Evolutionary conservation across 2,888 invertebrate species (phyloP).

Genomic region (Cephus runcator): DNA sequence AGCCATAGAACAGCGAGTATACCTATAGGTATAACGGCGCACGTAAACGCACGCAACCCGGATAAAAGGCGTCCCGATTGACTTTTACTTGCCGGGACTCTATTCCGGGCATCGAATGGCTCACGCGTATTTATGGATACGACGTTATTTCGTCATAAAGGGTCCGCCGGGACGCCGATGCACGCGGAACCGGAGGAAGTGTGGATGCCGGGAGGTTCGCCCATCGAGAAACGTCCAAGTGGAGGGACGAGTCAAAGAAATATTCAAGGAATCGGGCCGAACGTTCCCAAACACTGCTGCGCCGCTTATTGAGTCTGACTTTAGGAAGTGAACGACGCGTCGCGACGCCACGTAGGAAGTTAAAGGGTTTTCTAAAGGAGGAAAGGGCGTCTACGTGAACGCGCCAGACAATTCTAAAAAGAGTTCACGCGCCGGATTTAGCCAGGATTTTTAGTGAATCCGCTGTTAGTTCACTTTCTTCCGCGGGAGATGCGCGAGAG

Average conservation of each 20-base stretch:
- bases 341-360: background rate
- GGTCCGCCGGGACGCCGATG: slow-evolving; percentile 32
- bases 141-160: slow-evolving; percentile 54
- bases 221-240: background rate
- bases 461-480: slow-evolving; percentile 33
- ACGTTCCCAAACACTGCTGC: background rate
- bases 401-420: slow-evolving; percentile 50
- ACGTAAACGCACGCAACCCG: background rate
- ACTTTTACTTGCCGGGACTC: slow-evolving; percentile 20
- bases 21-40: background rate
- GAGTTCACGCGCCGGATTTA: slow-evolving; percentile 50
- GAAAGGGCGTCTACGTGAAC: slow-evolving; percentile 1
- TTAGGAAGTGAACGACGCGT: background rate
- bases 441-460: slow-evolving; percentile 42
- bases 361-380: slow-evolving; percentile 1
- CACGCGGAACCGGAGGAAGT: background rate
- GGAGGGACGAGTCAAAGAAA: background rate
- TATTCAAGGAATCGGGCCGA: background rate
- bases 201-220: background rate
- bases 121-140: slow-evolving; percentile 52
- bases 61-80: slow-evolving; percentile 9
- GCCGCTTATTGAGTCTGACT: background rate
- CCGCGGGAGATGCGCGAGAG: slow-evolving; percentile 9
- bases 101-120: slow-evolving; percentile 50
- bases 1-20: background rate